Evolutionary conservation across 2,888 invertebrate genomes (phyloP), one percentile per base, ranked within the genome.

Genomic region (Bombyx huttoni): DNA sequence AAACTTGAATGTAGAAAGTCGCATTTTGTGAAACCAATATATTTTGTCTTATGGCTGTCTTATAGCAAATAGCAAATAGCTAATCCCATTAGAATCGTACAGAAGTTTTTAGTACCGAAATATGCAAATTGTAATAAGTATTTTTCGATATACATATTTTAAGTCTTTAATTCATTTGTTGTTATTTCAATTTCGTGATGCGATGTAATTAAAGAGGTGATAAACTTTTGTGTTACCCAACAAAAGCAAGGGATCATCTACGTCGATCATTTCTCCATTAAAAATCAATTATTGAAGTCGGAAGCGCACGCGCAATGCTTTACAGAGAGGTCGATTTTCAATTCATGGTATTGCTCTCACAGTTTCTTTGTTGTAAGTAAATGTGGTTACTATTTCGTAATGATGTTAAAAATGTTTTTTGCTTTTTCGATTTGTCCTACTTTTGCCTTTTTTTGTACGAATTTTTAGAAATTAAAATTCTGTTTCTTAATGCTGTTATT

Each of bases 301-400:
- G 48, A 52, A 52, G 52, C 49, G 46, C 52, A 49, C 52, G 49
- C 49, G 52, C 47, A 48, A 33, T 46, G 13, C 7, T 49, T 48
- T 46, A 52, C 49, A 52, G 49, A 52, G 52, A 52, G 13, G 45
- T n/a, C 13, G 34, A 34, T 52, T 52, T 52, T 52, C 49, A 49
- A 49, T 52, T 52, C 33, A 49, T 49, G 45, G 46, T 52, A 33
- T 12, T 40, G 40, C 40, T 40, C 51, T 51, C 51, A 51, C 51
- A 47, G 46, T 35, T 51, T 51, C 51, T 51, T 47, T 47, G 13
- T 34, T 47, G 47, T 47, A 35, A 12, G 34, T 51, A 33, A 51
- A 12, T 14, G 34, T 46, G 9, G 34, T 46, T 34, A 13, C 34
- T 47, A 40, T 13, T 13, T 34, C 40, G 40, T 40, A 40, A 40